phyloP scores from a whole-genome alignment of 2,113 vertebrate species.

The Malurus cyaneus region DNA sequence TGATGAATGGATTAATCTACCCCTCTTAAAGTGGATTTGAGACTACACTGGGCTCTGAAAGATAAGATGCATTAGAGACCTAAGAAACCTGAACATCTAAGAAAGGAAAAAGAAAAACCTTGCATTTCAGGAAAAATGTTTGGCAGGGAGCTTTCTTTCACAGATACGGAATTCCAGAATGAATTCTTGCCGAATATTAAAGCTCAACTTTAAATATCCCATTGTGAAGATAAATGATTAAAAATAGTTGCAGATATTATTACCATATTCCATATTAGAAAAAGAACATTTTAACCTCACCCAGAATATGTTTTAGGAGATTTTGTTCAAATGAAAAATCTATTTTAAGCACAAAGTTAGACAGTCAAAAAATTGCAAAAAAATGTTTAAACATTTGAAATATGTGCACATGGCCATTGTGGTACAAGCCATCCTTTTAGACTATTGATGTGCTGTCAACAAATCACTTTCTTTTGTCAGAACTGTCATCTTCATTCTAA shows the following conservation, averaged over 20 bases:
- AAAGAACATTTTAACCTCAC: not conserved
- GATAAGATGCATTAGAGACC: not conserved
- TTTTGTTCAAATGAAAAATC: not conserved
- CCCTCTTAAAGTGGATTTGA: conserved; percentile 5
- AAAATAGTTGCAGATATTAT: not conserved
- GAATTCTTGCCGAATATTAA: not conserved
- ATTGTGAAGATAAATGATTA: not conserved
- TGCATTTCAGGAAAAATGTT: not conserved
- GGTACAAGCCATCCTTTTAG: not conserved
- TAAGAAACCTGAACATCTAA: not conserved
- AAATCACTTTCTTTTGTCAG: not conserved
- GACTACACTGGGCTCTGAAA: not conserved
- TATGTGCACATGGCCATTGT: not conserved
- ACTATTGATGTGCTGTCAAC: not conserved
- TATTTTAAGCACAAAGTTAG: not conserved
- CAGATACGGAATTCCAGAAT: not conserved
- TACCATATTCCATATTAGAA: not conserved
- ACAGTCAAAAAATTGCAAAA: not conserved
- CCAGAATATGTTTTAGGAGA: not conserved
- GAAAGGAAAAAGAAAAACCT: not conserved
- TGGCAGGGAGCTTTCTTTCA: not conserved
- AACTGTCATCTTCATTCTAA: not conserved
- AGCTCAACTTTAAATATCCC: not conserved
- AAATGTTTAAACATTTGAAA: not conserved
- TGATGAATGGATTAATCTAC: conserved; percentile 7